Percentiles rank a stretch among this genome's conserved stretches.
phyloP scores from a whole-genome alignment of 2,113 vertebrate species.

The Sylvilagus bachmani region DNA sequence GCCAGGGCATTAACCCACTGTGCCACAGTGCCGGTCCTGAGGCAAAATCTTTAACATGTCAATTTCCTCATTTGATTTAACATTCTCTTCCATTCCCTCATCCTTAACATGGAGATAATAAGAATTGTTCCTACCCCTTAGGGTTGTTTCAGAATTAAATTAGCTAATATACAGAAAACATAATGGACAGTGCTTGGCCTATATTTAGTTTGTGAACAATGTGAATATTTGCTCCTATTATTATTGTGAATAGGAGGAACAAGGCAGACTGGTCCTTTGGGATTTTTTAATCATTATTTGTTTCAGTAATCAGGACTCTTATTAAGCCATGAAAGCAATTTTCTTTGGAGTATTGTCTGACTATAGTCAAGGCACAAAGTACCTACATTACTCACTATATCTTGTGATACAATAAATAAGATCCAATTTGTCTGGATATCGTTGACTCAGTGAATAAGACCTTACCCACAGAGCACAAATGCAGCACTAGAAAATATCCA shows the following conservation, averaged over 20 bases:
- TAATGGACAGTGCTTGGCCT: not conserved
- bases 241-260: not conserved
- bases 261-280: not conserved
- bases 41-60: too few species aligned
- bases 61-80: too few species aligned
- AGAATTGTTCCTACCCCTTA: not conserved
- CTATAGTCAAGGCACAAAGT: not conserved
- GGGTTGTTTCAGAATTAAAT: not conserved
- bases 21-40: too few species aligned
- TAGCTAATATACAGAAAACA: not conserved
- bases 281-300: not conserved
- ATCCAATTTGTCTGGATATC: not conserved
- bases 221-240: not conserved
- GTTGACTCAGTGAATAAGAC: not conserved
- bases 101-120: not conserved
- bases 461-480: not conserved
- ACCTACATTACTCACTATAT: not conserved
- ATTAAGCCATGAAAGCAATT: not conserved
- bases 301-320: not conserved
- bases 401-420: not conserved
- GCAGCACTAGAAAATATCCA: not conserved
- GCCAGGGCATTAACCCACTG: too few species aligned
- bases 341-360: not conserved
- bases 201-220: not conserved
- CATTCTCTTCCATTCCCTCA: not conserved